Base-by-base conservation (phyloP, 2,797 vertebrate genomes). In the Sebastolobus altivelis region DNA sequence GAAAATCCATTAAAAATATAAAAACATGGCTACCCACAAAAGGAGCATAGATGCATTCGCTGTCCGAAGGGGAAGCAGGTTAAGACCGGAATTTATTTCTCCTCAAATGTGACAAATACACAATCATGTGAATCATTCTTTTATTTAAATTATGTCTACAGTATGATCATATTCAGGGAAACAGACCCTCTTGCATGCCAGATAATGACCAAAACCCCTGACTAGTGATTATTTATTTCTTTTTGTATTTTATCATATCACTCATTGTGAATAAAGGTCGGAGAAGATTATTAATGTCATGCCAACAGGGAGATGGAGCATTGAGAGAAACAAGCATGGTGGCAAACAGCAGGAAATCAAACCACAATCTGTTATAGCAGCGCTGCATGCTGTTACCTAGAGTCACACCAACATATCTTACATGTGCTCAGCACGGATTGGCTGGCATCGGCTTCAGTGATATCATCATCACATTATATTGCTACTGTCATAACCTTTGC, bases 381-480 rank as follows among this genome's bases (percentile, higher is more conserved):
- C 40, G 25, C 49, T 27, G 22, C 70, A 56, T 60, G 77, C 54
- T 63, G 83, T 74, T 75, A 49, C 66, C 65, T 77, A 37, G 56
- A 84, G 73, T 87, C 87, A 76, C 52, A 61, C 59, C 37, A 56
- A 43, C 72, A 29, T 69, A 31, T 75, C 38, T 49, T n/a, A 46
- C 27, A 49, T 55, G 20, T 56, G n/a, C 77, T 76, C 46, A n/a
- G 20, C 65, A 68, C 65, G 67, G 8, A 69, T 31, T 62, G 66
- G 59, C 37, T 40, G n/a, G 14, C 52, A 31, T 22, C 14, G 0
- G 13, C 4, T 49, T 49, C 60, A 22, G 4, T 70, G 37, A 52
- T 62, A 46, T 79, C 66, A 63, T 60, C 31, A 49, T 58, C 63
- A 59, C 35, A 22, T 75, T 67, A 40, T 49, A 72, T 75, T 18